Conservation (phyloP, 2,888 invertebrate species). For the Cerceris ruficornis region DNA sequence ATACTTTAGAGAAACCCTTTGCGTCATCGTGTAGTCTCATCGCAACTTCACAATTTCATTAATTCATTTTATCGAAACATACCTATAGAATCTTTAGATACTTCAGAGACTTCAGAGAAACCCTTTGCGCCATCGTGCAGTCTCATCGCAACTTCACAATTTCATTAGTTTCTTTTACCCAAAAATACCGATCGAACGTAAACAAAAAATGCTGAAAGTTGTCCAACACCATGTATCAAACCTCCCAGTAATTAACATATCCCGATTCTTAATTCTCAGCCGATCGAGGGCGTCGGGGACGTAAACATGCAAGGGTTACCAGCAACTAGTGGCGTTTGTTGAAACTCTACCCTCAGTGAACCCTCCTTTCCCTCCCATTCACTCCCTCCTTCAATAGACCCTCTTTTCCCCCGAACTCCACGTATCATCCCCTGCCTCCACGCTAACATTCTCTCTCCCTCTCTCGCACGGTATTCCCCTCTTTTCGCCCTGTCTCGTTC, state of each 20-base stretch:
- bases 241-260: background rate
- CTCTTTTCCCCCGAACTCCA: constrained; percentile 44
- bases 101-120: too few relatives aligned
- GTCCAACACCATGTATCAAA: too few relatives aligned
- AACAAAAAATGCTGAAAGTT: too few relatives aligned
- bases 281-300: constrained; percentile 22
- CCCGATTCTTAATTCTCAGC: constrained; percentile 16
- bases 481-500: constrained; percentile 47
- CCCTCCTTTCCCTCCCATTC: constrained; percentile 48
- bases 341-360: constrained; percentile 49
- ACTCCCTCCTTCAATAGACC: constrained; percentile 55
- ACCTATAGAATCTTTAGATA: too few relatives aligned
- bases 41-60: too few relatives aligned
- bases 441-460: constrained; percentile 60
- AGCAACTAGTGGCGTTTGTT: constrained; percentile 69
- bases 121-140: too few relatives aligned
- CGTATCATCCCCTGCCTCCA: constrained; percentile 63
- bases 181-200: too few relatives aligned
- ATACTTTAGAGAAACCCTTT: too few relatives aligned
- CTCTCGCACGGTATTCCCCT: constrained; percentile 52
- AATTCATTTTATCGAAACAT: too few relatives aligned
- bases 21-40: too few relatives aligned
- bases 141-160: too few relatives aligned
- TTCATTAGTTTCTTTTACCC: too few relatives aligned
- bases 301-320: constrained; percentile 60